Evolutionary conservation across 2,888 invertebrate species (phyloP).

Genomic region (Liopterus haemorrhoidalis): DNA sequence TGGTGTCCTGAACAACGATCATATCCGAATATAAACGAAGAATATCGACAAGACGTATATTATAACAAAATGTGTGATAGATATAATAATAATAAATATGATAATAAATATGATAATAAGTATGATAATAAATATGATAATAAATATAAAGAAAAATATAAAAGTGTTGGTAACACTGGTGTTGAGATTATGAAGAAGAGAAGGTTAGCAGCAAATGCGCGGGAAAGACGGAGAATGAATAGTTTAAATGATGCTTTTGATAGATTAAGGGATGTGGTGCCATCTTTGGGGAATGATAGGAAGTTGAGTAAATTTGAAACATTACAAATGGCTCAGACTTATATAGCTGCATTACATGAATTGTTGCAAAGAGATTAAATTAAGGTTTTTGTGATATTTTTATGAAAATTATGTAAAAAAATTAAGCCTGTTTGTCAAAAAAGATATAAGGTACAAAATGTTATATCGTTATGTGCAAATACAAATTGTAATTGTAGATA

Average conservation of each 20-base stretch:
- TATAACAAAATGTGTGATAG: slow-evolving; percentile 13
- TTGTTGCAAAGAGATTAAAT: slow-evolving; percentile 48
- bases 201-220: slow-evolving; percentile 64
- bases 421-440: background rate
- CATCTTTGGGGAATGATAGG: slow-evolving; percentile 62
- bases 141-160: slow-evolving; percentile 1
- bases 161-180: slow-evolving; percentile 3
- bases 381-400: background rate
- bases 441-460: too few species aligned
- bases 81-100: too few species aligned
- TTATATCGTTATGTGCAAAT: too few species aligned
- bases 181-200: slow-evolving; percentile 55
- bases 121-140: too few species aligned
- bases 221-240: slow-evolving; percentile 69
- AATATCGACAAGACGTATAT: background rate
- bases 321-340: slow-evolving; percentile 71
- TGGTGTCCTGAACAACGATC: slow-evolving; percentile 9
- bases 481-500: too few species aligned
- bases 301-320: slow-evolving; percentile 72
- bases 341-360: slow-evolving; percentile 63
- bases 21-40: background rate
- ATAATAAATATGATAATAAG: too few species aligned
- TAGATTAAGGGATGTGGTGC: slow-evolving; percentile 62
- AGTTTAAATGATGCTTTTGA: slow-evolving; percentile 70
- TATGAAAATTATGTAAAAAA: background rate